phyloP scores from a whole-genome alignment of 37 sponge, comb jelly and placozoan species.

The Haliclona indistincta region DNA sequence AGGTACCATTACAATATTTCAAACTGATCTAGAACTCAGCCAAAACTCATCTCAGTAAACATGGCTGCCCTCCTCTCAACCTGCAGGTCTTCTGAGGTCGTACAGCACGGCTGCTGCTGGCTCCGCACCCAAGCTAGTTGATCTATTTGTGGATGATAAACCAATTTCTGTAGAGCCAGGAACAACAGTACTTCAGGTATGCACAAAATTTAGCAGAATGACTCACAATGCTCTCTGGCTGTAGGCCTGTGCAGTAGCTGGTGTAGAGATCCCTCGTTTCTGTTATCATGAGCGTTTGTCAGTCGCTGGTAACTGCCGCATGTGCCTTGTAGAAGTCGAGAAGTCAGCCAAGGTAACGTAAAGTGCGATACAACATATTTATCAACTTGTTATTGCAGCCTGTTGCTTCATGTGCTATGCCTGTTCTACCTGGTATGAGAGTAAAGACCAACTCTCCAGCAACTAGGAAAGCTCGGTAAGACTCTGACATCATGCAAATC shows the following conservation, averaged over 20 bases:
- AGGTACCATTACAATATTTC: no score
- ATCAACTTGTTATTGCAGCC: slow-evolving; percentile 54
- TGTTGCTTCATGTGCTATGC: slow-evolving; percentile 95
- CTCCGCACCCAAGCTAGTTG: slow-evolving; percentile 75
- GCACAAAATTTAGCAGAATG: slow-evolving; percentile 1
- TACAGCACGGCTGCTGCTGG: slow-evolving; percentile 19
- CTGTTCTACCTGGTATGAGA: slow-evolving; percentile 89
- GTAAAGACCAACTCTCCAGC: slow-evolving; percentile 86
- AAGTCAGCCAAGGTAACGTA: slow-evolving; percentile 79
- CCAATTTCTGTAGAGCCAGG: slow-evolving; percentile 84
- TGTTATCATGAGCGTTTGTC: slow-evolving; percentile 98
- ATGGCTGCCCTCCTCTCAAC: not conserved
- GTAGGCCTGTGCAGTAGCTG: slow-evolving; percentile 88
- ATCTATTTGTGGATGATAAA: slow-evolving; percentile 90
- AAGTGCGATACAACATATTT: slow-evolving; percentile 13
- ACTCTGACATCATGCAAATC: not conserved
- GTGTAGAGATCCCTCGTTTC: slow-evolving; percentile 94
- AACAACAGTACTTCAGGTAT: slow-evolving; percentile 93
- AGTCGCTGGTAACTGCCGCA: slow-evolving; percentile 96
- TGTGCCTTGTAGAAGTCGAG: slow-evolving; percentile 98
- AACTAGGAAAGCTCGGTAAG: slow-evolving; percentile 84
- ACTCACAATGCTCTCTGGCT: not conserved
- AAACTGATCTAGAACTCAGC: not conserved
- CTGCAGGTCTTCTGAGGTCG: not conserved
- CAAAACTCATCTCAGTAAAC: not conserved